phyloP scores from a whole-genome alignment of 2,797 vertebrate species.

The Nannoperca obscura region DNA sequence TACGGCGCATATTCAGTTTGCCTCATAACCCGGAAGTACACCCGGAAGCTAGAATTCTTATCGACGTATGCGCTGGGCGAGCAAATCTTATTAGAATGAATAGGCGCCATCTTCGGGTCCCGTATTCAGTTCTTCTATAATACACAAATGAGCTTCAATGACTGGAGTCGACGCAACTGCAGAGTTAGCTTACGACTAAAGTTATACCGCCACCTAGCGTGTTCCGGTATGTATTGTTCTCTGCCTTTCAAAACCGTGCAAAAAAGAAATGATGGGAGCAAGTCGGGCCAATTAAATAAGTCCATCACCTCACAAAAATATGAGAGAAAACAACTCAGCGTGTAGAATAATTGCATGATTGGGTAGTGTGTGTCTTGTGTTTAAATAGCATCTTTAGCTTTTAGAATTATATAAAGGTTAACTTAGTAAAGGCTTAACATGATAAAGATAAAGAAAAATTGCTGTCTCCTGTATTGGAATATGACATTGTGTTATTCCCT shows the following conservation, averaged over 20 bases:
- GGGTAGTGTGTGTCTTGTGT: not conserved
- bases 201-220: constrained; percentile 55
- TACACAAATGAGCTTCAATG: too few species aligned
- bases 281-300: too few species aligned
- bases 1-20: too few species aligned
- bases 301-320: not conserved
- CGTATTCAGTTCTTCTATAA: too few species aligned
- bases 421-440: not conserved
- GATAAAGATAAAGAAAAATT: not conserved
- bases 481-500: not conserved
- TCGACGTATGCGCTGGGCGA: too few species aligned
- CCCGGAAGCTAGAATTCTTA: too few species aligned
- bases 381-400: too few species aligned
- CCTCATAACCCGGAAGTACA: too few species aligned
- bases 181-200: not conserved
- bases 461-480: not conserved
- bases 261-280: too few species aligned
- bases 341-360: not conserved
- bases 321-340: not conserved
- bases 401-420: not conserved
- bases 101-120: too few species aligned
- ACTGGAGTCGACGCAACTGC: not conserved
- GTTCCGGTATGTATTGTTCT: not conserved
- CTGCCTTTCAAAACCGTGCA: too few species aligned
- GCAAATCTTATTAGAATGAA: too few species aligned